These are phyloP conservation scores for Albula glossodonta DNA, from an alignment of 2,113 vertebrate species.

Conservation along the genomic window DNA sequence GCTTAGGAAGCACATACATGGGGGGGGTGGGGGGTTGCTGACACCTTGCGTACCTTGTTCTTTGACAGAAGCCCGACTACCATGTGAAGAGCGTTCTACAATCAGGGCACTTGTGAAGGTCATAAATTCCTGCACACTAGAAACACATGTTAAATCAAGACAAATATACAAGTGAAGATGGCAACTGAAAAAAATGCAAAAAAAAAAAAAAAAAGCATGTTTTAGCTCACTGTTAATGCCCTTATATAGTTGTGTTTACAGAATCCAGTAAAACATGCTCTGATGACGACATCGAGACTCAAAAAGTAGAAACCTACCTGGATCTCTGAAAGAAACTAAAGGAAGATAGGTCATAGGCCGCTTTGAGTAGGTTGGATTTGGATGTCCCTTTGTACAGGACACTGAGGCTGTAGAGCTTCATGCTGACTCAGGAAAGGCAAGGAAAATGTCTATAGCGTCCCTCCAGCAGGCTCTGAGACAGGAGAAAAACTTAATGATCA, in stretches of 20 bases:
- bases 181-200: background rate
- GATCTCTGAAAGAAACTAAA: slow-evolving; percentile 94
- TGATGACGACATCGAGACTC: background rate
- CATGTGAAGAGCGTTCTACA: slow-evolving; percentile 83
- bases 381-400: slow-evolving; percentile 79
- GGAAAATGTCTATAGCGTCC: background rate
- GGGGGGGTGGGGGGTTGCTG: no score
- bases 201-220: background rate
- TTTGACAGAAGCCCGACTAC: slow-evolving; percentile 90
- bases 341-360: slow-evolving; percentile 85
- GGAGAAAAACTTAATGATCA: background rate
- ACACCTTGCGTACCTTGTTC: slow-evolving; percentile 82
- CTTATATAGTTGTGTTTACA: background rate
- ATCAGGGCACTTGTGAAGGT: slow-evolving; percentile 96
- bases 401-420: slow-evolving; percentile 96
- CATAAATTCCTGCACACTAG: slow-evolving; percentile 94
- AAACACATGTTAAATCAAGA: slow-evolving; percentile 13
- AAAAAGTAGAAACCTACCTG: slow-evolving; percentile 70
- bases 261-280: background rate
- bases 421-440: slow-evolving; percentile 44
- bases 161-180: background rate
- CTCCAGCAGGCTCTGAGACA: background rate
- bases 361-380: slow-evolving; percentile 81
- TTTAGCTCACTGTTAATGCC: background rate
- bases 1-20: no score